A percentile compares a stretch with the other conserved stretches of the same genome.
Evolutionary conservation across 2,113 vertebrate genomes (phyloP).

Genomic region (Entelurus aequoreus): DNA sequence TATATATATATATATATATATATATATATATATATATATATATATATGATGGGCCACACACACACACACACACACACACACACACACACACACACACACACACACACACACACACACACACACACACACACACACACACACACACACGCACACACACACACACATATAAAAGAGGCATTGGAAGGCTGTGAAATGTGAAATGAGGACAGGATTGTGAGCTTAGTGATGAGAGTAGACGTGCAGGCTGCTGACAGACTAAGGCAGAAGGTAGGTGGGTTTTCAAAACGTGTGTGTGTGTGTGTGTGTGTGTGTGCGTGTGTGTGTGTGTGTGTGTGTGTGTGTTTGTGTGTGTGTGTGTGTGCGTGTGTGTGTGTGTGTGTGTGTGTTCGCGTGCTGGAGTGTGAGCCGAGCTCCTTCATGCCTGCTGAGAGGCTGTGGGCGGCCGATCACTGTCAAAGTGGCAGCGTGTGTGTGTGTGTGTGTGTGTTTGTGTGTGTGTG

Average conservation of each 20-base stretch:
- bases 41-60: no score
- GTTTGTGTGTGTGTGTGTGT: conserved; percentile 51
- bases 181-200: conserved; percentile 35
- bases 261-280: conserved; percentile 65
- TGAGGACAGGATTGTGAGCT: conserved; percentile 34
- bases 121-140: no score
- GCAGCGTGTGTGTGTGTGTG: conserved; percentile 49
- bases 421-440: conserved; percentile 64
- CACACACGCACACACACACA: neutral
- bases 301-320: conserved; percentile 43
- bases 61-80: no score
- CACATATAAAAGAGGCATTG: conserved; percentile 14
- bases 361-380: conserved; percentile 40
- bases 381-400: conserved; percentile 41
- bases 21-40: no score
- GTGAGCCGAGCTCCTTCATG: conserved; percentile 55
- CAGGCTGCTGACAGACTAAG: conserved; percentile 42
- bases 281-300: conserved; percentile 44
- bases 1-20: no score
- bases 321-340: conserved; percentile 34
- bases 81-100: no score
- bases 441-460: conserved; percentile 66
- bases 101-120: no score
- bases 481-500: conserved; percentile 50
- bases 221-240: neutral